Evolutionary conservation across 2,888 invertebrate genomes (phyloP).

Genomic region (Gastracanthus pulcherrimus): DNA sequence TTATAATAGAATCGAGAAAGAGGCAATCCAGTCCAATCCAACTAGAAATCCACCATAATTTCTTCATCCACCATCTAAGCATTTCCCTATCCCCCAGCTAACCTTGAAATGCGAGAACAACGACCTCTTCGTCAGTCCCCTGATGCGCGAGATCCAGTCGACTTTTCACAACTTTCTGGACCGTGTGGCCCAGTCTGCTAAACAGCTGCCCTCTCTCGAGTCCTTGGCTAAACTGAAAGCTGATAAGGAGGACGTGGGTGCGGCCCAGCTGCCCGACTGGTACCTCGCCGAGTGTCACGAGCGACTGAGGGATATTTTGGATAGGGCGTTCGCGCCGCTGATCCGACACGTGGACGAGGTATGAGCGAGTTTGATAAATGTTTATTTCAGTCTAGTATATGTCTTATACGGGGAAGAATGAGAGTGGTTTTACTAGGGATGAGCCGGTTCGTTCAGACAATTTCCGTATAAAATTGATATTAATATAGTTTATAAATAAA

Average conservation of each 20-base stretch:
- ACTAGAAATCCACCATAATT: neutral
- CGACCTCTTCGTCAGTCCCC: slow-evolving; percentile 65
- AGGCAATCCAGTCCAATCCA: neutral
- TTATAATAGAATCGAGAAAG: neutral
- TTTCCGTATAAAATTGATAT: too few relatives aligned
- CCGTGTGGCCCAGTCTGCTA: slow-evolving; percentile 63
- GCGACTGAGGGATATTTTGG: slow-evolving; percentile 79
- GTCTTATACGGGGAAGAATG: too few relatives aligned
- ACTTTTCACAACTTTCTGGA: slow-evolving; percentile 67
- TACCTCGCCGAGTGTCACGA: slow-evolving; percentile 78
- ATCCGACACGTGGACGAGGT: slow-evolving; percentile 78
- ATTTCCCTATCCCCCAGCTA: slow-evolving; percentile 26
- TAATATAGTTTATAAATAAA: too few relatives aligned
- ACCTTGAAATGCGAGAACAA: slow-evolving; percentile 58
- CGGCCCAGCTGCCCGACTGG: slow-evolving; percentile 68
- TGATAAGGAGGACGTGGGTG: slow-evolving; percentile 54
- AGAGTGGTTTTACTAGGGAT: too few relatives aligned
- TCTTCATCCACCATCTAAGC: neutral
- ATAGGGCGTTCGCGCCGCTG: slow-evolving; percentile 80
- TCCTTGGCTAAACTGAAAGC: neutral
- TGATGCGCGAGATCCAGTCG: slow-evolving; percentile 62
- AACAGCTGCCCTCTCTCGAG: slow-evolving; percentile 31
- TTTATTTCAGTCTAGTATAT: too few relatives aligned
- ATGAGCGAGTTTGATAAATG: too few relatives aligned
- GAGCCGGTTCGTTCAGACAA: too few relatives aligned